Percentiles rank a stretch among this genome's conserved stretches.
Evolutionary conservation across 2,888 invertebrate genomes (phyloP).

Genomic region (Cremastinae sp.): DNA sequence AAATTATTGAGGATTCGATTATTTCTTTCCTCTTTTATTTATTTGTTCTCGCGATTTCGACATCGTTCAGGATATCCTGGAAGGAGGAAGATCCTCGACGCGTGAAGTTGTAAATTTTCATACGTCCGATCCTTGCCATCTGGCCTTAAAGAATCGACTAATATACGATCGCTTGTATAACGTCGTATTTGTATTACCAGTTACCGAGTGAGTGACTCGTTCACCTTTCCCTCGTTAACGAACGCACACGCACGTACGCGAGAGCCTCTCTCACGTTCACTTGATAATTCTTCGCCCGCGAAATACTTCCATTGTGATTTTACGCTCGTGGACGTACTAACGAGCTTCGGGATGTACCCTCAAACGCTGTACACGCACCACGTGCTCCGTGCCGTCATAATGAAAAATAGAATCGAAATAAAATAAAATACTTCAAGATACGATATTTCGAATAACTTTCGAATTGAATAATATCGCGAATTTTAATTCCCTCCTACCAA

Average conservation of each 20-base stretch:
- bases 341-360: constrained; percentile 67
- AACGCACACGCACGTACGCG: constrained; percentile 37
- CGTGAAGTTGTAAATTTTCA: constrained; percentile 54
- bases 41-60: neutral
- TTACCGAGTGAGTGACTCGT: constrained; percentile 39
- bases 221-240: constrained; percentile 62
- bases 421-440: neutral
- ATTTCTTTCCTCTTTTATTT: neutral
- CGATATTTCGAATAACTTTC: neutral
- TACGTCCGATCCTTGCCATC: constrained; percentile 27
- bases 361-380: constrained; percentile 23
- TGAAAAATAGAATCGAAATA: neutral
- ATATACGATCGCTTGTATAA: constrained; percentile 18
- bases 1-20: neutral
- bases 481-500: too few species aligned
- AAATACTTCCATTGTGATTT: constrained; percentile 64
- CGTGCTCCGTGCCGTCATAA: constrained; percentile 34
- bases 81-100: constrained; percentile 36
- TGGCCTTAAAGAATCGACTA: constrained; percentile 52
- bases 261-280: neutral
- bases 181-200: constrained; percentile 14
- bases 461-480: too few species aligned
- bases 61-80: constrained; percentile 31
- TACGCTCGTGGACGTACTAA: constrained; percentile 67
- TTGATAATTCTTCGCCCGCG: constrained; percentile 12